These are phyloP conservation scores for Oryzias sinensis DNA, from an alignment of 2,797 vertebrate genomes.

Conservation along the genomic window DNA sequence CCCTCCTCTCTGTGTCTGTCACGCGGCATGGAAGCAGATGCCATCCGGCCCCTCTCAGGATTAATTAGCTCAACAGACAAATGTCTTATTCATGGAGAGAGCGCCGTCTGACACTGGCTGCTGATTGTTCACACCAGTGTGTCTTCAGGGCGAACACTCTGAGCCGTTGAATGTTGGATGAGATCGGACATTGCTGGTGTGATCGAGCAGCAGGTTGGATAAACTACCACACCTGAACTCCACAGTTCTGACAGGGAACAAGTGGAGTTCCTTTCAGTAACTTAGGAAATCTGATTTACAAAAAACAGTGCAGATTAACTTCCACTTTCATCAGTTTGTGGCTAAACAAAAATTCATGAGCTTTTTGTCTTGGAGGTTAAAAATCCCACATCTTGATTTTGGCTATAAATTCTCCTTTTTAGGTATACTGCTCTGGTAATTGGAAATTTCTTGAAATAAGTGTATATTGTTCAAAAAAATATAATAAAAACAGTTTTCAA, in stretches of 20 bases:
- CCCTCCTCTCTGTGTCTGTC: conserved; percentile 62
- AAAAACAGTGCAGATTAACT: no score
- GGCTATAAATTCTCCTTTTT: no score
- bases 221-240: conserved; percentile 34
- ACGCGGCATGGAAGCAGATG: conserved; percentile 64
- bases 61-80: conserved; percentile 75
- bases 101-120: conserved; percentile 58
- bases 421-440: no score
- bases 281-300: no score
- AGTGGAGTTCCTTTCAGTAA: no score
- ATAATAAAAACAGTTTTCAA: no score
- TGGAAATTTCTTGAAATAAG: no score
- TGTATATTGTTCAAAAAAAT: no score
- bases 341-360: no score
- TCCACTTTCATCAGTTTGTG: no score
- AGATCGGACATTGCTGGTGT: conserved; percentile 32
- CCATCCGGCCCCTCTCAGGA: conserved; percentile 72
- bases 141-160: conserved; percentile 42
- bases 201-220: conserved; percentile 13
- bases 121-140: conserved; percentile 63
- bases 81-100: conserved; percentile 73
- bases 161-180: conserved; percentile 49
- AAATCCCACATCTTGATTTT: no score
- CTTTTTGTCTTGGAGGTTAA: no score
- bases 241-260: conserved; percentile 11